Base-by-base conservation (phyloP, 2,888 invertebrate genomes). In the Zaprionus bogoriensis region DNA sequence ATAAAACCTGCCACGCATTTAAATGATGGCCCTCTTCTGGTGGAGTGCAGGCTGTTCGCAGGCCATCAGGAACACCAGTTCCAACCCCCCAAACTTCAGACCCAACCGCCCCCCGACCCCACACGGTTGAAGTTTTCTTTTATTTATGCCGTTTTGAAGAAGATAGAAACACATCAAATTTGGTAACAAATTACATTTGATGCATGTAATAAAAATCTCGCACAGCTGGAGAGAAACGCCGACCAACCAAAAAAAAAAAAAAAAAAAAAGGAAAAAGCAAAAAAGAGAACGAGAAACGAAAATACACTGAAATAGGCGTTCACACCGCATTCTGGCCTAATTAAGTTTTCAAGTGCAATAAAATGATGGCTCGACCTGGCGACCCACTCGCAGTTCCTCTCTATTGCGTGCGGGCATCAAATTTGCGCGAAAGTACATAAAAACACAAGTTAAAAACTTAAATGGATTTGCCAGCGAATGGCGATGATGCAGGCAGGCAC, bases 341-440 rank as follows among this genome's bases (percentile, higher is more conserved):
- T 90, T 90, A 89, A 89, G 88, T 89, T 88, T 87, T 87, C 82
- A 87, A 89, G 78, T 82, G 89, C 88, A 89, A 90, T 90, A 90
- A 90, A 90, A 89, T 88, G 77, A 83, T 83, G 83, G 73, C 58
- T 75, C 77, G 71, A 76, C 76, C 68, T 19, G 69, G 27, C 9
- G 27, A 9, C 10, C 2, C 2, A 7, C 5, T 20, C n/a, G n/a
- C 51, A 55, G 53, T 62, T 50, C 41, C 6, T 60, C 51, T 70
- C 79, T 61, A 83, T 81, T 81, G 83, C 80, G 80, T 80, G 80
- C 68, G 58, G 71, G 65, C 77, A 82, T 82, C 83, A 80, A 80
- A 80, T 81, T 79, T 81, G 69, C 63, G 64, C 64, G 53, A 54
- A 80, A 80, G 76, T 78, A 76, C 81, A 84, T 84, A 84, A 81